phyloP scores from a whole-genome alignment of 2,888 invertebrate species.

The Catocala fraxini region DNA sequence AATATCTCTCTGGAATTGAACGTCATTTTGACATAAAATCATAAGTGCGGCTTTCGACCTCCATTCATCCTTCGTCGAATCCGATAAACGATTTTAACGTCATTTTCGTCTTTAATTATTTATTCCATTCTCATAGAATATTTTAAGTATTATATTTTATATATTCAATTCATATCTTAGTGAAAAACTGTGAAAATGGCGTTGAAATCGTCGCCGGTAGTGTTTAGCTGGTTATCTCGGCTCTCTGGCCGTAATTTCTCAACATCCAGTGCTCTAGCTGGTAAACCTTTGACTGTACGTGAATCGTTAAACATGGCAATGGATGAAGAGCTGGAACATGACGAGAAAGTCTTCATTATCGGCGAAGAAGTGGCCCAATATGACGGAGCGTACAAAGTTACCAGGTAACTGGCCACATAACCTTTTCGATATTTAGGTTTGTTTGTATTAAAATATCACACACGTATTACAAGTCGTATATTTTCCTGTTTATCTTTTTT shows the following conservation, averaged over 20 bases:
- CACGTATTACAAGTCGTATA: background rate
- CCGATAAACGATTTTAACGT: slow-evolving; percentile 64
- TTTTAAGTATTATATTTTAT: background rate
- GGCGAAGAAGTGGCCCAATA: slow-evolving; percentile 99
- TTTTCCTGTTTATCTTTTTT: no score
- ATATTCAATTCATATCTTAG: no score
- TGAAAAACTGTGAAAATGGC: slow-evolving; percentile 67
- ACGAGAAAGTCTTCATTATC: slow-evolving; percentile 95
- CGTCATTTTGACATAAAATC: no score
- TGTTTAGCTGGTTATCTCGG: slow-evolving; percentile 68
- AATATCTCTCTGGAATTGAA: no score
- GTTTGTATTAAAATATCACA: slow-evolving; percentile 6
- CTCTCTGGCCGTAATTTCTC: slow-evolving; percentile 78
- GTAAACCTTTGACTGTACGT: slow-evolving; percentile 95
- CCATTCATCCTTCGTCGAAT: slow-evolving; percentile 82
- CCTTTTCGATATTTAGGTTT: slow-evolving; percentile 19
- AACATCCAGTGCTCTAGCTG: slow-evolving; percentile 72
- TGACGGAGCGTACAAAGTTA: slow-evolving; percentile 99
- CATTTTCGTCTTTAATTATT: slow-evolving; percentile 63
- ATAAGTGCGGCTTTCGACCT: slow-evolving; percentile 66
- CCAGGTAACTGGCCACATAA: slow-evolving; percentile 76
- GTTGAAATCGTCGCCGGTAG: slow-evolving; percentile 80
- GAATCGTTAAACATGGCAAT: slow-evolving; percentile 98
- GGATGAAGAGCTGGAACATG: slow-evolving; percentile 98
- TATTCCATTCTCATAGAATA: background rate